Base-by-base conservation (phyloP, 1,140 invertebrate genomes). In the Acromyrmex charruanus region DNA sequence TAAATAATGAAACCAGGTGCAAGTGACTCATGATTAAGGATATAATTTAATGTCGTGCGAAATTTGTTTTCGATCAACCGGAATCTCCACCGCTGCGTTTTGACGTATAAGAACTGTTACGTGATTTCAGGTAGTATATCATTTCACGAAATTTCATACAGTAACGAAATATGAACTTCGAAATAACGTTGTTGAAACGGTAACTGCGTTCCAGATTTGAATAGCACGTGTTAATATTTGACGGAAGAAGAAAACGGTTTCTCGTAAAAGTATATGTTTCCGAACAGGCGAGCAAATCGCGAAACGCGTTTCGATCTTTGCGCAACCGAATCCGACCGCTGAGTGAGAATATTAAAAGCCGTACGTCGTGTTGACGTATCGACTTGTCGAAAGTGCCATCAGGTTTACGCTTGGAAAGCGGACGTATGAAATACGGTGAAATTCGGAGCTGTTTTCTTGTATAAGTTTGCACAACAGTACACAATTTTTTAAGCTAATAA, bases 311-410 rank as follows among this genome's bases (percentile, higher is more conserved):
- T 51, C 39, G 25, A 71, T 53, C 25, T 58, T 72, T 21, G 44
- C 68, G 63, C 63, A 69, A 65, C 21, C 55, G 61, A 84, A 85
- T 85, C 71, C 69, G 58, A 81, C 80, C 44, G 35, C 39, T 21
- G 53, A 39, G 79, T 77, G 77, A 65, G 58, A 81, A 90, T 89
- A 90, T 90, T 90, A 87, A 90, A 90, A 91, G 80, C 79, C 39
- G 59, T 85, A 72, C 77, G 65, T 87, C 69, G 59, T 61, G 82
- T 81, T 91, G 91, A 88, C 86, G 66, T 88, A 91, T 91, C 85
- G 90, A 86, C 80, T 91, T 65, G 85, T 87, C 74, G 55, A 28
- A 68, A 80, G 55, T 79, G 53, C 79, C 79, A 80, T 89, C 68
- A 85, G 75, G 87, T 89, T 74, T 75, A 79, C 51, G 72, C 35